Evolutionary conservation across 2,797 vertebrate species (phyloP), one percentile per base, ranked within the genome.

Genomic region (Lepus townsendii): DNA sequence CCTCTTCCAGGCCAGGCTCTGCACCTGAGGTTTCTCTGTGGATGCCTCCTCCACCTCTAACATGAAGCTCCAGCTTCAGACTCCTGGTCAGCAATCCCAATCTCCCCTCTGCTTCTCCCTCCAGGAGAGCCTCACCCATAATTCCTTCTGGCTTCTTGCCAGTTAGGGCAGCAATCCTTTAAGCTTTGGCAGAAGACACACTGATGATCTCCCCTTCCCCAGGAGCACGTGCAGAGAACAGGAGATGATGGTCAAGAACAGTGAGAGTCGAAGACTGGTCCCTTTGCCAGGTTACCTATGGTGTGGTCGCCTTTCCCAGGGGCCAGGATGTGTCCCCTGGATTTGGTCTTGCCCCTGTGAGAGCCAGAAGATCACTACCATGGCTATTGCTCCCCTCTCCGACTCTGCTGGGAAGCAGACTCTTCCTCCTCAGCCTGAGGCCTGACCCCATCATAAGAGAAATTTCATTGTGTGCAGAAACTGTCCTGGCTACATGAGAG

Each of bases 351-450:
- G 54, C 22, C 8, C 50, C 88, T 57, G 42, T 35, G 54, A 22
- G 47, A 88, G 42, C 20, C 17, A 57, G 22, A 78, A 75, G 35
- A 30, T 30, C 42, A 71, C 26, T 38, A 8, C 2, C 17, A 26
- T 24, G 26, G 57, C 14, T 24, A 54, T 47, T 6, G 47, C 10
- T n/a, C 1, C 8, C 1, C 2, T 16, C 35, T 16, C 4, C 1
- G 30, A 72, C 3, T 50, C 6, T 75, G 14, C 69, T n/a, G 22
- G 68, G 27, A 42, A 22, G 8, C 17, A 16, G 38, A 38, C 9
- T 42, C 38, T 35, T 62, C 72, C 24, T 77, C 17, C 88, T 87
- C 47, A 80, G 66, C 68, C 60, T 54, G 8, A 42, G 16, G 62
- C 42, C 66, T 38, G 27, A 5, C 20, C 54, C 60, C 66, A 63